Conservation (phyloP, 2,797 vertebrate genomes). For the Lutra lutra region DNA sequence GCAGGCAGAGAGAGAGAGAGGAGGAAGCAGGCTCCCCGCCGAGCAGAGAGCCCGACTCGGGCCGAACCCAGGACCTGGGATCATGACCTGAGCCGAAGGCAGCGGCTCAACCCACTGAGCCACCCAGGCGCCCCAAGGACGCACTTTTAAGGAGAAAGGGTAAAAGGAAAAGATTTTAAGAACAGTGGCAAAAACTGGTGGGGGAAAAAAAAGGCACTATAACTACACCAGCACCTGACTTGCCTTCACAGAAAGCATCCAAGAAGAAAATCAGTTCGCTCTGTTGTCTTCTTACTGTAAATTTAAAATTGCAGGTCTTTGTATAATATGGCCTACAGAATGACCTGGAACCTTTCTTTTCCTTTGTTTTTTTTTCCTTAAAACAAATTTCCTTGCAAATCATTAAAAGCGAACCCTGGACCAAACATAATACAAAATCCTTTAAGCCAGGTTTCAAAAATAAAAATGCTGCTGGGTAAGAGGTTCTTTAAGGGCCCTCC, state of each 20-base stretch:
- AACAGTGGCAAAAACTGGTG: not conserved
- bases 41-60: too few relatives aligned
- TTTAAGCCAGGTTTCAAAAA: constrained; percentile 25
- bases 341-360: constrained; percentile 4
- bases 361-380: not conserved
- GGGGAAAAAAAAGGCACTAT: not conserved
- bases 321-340: not conserved
- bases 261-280: not conserved
- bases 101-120: too few relatives aligned
- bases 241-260: not conserved
- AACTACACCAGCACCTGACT: not conserved
- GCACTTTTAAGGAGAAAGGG: not conserved
- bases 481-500: not conserved
- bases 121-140: not conserved
- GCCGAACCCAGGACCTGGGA: too few relatives aligned
- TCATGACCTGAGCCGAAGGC: too few relatives aligned
- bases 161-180: not conserved
- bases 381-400: not conserved
- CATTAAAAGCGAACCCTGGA: not conserved
- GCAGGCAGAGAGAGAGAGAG: too few relatives aligned
- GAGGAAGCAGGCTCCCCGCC: too few relatives aligned
- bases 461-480: not conserved
- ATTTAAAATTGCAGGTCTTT: not conserved
- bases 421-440: not conserved
- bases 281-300: not conserved